phyloP scores from a whole-genome alignment of 2,797 vertebrate species.

The Chrysolophus pictus region DNA sequence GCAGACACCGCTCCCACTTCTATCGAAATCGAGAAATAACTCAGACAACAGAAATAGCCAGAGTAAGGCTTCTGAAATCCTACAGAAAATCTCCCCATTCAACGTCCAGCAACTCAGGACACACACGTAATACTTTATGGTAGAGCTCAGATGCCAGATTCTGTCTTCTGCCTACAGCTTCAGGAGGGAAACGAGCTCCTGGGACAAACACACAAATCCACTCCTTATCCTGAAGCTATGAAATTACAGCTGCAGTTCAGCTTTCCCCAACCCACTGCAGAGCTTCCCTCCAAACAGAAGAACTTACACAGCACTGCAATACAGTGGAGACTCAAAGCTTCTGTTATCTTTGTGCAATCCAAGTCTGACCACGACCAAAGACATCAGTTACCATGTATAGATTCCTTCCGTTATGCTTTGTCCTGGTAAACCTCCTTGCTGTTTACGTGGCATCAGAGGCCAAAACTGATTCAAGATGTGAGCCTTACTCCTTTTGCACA shows the following conservation, averaged over 20 bases:
- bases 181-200: neutral
- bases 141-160: neutral
- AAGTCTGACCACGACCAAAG: neutral
- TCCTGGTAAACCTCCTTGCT: neutral
- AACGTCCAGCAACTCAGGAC: neutral
- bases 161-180: neutral
- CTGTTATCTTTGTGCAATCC: neutral
- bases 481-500: neutral
- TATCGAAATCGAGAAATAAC: neutral
- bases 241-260: neutral
- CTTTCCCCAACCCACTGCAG: neutral
- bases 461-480: neutral
- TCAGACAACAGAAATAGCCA: neutral
- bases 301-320: neutral
- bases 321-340: neutral
- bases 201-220: neutral
- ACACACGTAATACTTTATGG: neutral
- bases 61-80: neutral
- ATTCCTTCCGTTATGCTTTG: neutral
- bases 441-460: accelerated
- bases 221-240: neutral
- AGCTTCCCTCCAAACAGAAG: neutral
- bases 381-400: accelerated
- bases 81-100: neutral
- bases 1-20: neutral